phyloP scores from a whole-genome alignment of 2,113 vertebrate species.

The Dendropsophus ebraccatus region DNA sequence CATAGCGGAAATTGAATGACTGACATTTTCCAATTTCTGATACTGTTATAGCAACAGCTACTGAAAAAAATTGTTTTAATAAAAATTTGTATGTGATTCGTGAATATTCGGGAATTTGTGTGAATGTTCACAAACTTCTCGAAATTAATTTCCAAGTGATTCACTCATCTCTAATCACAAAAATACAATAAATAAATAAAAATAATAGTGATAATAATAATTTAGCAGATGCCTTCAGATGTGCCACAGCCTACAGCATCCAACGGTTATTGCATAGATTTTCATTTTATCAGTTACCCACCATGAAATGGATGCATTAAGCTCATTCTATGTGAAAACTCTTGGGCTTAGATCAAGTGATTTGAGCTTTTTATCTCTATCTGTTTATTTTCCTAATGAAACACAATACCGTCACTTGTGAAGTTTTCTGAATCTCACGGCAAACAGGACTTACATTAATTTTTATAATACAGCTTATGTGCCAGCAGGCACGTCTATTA shows the following conservation, averaged over 20 bases:
- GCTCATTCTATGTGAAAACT: background rate
- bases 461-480: slow-evolving; percentile 40
- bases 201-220: too few species aligned
- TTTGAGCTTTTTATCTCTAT: slow-evolving; percentile 11
- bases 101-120: too few species aligned
- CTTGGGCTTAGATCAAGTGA: background rate
- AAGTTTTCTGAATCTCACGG: slow-evolving; percentile 28
- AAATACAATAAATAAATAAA: too few species aligned
- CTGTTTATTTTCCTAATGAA: background rate
- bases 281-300: background rate
- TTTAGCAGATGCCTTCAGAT: background rate
- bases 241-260: background rate
- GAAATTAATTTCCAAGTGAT: too few species aligned
- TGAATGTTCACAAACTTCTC: too few species aligned
- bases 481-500: slow-evolving; percentile 31
- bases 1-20: too few species aligned
- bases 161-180: too few species aligned
- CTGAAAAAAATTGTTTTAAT: background rate
- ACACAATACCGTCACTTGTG: background rate
- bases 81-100: background rate
- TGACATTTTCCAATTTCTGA: too few species aligned
- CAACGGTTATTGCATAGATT: background rate
- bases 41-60: too few species aligned
- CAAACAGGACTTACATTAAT: slow-evolving; percentile 42
- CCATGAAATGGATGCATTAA: background rate